phyloP scores from a whole-genome alignment of 1,140 invertebrate species.

The Drosophila virilis region DNA sequence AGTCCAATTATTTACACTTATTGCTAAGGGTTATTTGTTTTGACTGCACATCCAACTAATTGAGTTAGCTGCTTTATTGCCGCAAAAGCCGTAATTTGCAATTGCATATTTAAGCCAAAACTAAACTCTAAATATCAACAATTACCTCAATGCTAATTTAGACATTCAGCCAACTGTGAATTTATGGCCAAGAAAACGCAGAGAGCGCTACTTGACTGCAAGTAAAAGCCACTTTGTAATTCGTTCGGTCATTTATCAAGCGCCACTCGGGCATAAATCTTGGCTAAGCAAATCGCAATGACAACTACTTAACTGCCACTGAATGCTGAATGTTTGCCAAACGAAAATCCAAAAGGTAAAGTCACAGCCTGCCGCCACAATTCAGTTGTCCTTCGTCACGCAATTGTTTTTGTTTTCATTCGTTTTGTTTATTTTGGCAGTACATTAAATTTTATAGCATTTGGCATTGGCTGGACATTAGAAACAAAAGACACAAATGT shows the following conservation, averaged over 20 bases:
- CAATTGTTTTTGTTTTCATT: conserved; percentile 49
- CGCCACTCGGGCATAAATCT: conserved; percentile 67
- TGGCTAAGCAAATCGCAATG: conserved; percentile 68
- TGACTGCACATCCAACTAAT: neutral
- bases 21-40: too few relatives aligned
- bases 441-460: conserved; percentile 78
- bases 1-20: too few relatives aligned
- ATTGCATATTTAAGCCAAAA: conserved; percentile 12
- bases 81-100: conserved; percentile 3
- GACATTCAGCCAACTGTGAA: conserved; percentile 64
- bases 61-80: conserved; percentile 20
- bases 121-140: conserved; percentile 29
- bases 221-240: conserved; percentile 61
- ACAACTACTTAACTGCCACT: conserved; percentile 52
- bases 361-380: conserved; percentile 22
- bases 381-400: conserved; percentile 57
- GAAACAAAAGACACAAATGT: conserved; percentile 71
- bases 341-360: conserved; percentile 43
- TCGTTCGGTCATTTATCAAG: conserved; percentile 72
- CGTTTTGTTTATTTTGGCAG: conserved; percentile 25
- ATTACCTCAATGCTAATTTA: conserved; percentile 41
- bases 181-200: conserved; percentile 58
- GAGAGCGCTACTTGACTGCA: conserved; percentile 37
- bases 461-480: conserved; percentile 66
- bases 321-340: conserved; percentile 1